Evolutionary conservation across 2,113 vertebrate species (phyloP).

Genomic region (Opisthocomus hoazin): DNA sequence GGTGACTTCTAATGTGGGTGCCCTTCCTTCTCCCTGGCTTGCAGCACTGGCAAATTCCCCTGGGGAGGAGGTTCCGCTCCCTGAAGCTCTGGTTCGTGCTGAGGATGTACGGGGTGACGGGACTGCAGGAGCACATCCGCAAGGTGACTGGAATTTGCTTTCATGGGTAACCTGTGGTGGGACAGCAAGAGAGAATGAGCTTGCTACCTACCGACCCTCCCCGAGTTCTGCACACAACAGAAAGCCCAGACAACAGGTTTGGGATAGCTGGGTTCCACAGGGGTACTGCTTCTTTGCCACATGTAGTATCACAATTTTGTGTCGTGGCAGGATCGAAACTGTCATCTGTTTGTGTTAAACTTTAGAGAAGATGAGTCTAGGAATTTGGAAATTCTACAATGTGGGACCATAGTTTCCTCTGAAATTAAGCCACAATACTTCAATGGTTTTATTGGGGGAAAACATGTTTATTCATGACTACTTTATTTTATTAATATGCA

Average conservation of each 20-base stretch:
- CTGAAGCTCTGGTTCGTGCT: constrained; percentile 98
- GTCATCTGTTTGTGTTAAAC: background rate
- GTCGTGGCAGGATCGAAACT: background rate
- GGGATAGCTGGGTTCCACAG: background rate
- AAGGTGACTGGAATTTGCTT: constrained; percentile 69
- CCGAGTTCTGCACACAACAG: background rate
- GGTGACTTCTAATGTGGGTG: background rate
- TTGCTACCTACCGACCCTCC: background rate
- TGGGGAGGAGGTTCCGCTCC: constrained; percentile 93
- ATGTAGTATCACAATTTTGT: rapidly evolving
- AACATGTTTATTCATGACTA: background rate
- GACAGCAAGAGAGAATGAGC: rapidly evolving
- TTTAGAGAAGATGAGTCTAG: background rate
- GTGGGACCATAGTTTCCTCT: background rate
- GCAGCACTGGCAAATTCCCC: constrained; percentile 96
- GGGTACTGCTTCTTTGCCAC: background rate
- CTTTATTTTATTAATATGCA: background rate
- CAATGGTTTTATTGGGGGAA: background rate
- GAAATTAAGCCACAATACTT: background rate
- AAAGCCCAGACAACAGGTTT: background rate
- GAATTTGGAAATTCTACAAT: background rate
- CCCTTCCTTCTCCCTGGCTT: background rate
- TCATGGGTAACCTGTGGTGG: background rate
- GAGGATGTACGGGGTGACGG: constrained; percentile 84
- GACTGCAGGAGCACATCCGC: constrained; percentile 88